These are phyloP conservation scores for Neodontobutis hainanensis DNA, from an alignment of 2,113 vertebrate genomes.

Conservation along the genomic window DNA sequence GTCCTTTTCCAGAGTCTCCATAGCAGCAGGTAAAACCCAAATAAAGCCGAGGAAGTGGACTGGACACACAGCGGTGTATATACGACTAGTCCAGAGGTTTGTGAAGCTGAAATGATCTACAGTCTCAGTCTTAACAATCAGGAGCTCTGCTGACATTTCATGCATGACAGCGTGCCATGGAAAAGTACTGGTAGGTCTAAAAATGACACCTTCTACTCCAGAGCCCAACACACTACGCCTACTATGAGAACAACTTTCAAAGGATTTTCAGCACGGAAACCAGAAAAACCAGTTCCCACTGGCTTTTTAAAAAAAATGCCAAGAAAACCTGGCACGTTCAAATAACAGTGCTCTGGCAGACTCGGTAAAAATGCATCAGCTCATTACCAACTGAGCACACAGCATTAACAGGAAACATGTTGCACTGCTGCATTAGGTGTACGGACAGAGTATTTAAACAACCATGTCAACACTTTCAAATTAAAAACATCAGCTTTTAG, in stretches of 20 bases:
- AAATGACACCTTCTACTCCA: slow-evolving; percentile 39
- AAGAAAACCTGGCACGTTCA: slow-evolving; percentile 36
- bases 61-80: slow-evolving; percentile 20
- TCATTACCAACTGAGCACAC: slow-evolving; percentile 33
- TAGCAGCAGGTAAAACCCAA: slow-evolving; percentile 63
- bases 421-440: slow-evolving; percentile 1
- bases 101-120: slow-evolving; percentile 47
- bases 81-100: neutral
- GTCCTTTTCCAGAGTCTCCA: slow-evolving; percentile 46
- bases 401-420: slow-evolving; percentile 22
- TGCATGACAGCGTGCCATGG: slow-evolving; percentile 42
- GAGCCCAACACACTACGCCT: slow-evolving; percentile 19
- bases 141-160: slow-evolving; percentile 25
- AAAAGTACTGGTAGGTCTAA: slow-evolving; percentile 56
- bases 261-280: slow-evolving; percentile 36
- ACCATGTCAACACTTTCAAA: slow-evolving; percentile 18
- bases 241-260: slow-evolving; percentile 20
- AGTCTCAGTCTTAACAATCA: slow-evolving; percentile 39
- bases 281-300: slow-evolving; percentile 17
- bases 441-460: neutral
- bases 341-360: slow-evolving; percentile 10
- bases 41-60: slow-evolving; percentile 32
- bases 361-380: slow-evolving; percentile 13
- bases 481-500: slow-evolving; percentile 27
- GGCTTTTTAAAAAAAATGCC: slow-evolving; percentile 13